A percentile compares a stretch with the other conserved stretches of the same genome.
phyloP scores from a whole-genome alignment of 2,888 invertebrate genomes.

The Allophyes oxyacanthae region DNA sequence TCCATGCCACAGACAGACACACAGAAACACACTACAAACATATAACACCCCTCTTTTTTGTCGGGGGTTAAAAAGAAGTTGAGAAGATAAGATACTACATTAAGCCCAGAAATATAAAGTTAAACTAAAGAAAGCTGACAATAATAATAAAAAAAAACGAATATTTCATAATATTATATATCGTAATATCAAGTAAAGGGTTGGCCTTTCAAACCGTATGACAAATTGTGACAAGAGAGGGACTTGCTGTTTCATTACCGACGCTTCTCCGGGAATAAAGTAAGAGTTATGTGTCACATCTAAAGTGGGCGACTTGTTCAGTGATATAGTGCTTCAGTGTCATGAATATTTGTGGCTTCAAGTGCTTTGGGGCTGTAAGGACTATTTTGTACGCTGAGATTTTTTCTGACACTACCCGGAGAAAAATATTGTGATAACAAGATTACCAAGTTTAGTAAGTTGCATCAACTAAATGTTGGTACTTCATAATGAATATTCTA shows the following conservation, averaged over 20 bases:
- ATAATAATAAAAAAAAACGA: slow-evolving; percentile 8
- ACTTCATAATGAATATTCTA: no score
- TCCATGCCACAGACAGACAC: no score
- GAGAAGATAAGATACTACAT: no score
- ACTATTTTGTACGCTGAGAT: slow-evolving; percentile 15
- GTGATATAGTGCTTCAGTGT: slow-evolving; percentile 35
- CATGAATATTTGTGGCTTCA: slow-evolving; percentile 44
- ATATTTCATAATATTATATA: neutral
- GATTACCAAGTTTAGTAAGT: no score
- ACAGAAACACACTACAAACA: no score
- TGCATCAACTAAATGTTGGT: no score
- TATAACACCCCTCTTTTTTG: no score
- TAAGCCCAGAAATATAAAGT: no score
- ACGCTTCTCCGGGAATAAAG: slow-evolving; percentile 46
- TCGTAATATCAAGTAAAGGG: slow-evolving; percentile 36
- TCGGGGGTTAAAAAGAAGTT: no score
- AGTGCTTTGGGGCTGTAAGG: slow-evolving; percentile 10
- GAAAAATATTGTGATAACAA: no score
- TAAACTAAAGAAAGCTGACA: slow-evolving; percentile 5
- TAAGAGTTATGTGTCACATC: slow-evolving; percentile 49
- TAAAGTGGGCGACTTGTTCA: slow-evolving; percentile 34
- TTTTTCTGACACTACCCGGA: slow-evolving; percentile 4
- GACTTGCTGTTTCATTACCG: slow-evolving; percentile 51
- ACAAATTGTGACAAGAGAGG: slow-evolving; percentile 45
- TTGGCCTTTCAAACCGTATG: slow-evolving; percentile 32